Evolutionary conservation across 2,888 invertebrate genomes (phyloP).

Genomic region (Aleiodes testaceus): DNA sequence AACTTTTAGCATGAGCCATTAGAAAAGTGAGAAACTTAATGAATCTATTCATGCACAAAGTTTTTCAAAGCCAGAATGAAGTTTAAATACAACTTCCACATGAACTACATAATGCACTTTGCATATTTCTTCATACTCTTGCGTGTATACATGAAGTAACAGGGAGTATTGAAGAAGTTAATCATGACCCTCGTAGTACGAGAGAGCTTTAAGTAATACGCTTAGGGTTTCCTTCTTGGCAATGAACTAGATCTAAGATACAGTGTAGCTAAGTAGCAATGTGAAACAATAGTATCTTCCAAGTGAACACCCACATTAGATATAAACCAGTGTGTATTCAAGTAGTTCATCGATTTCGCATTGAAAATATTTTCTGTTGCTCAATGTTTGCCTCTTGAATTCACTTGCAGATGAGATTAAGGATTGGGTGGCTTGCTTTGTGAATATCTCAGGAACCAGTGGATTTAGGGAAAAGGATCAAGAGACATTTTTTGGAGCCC

Average conservation of each 20-base stretch:
- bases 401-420: no score
- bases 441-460: no score
- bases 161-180: background rate
- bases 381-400: background rate
- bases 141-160: no score
- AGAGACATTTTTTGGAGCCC: no score
- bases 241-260: slow-evolving; percentile 68
- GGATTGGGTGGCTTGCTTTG: no score
- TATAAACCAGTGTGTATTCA: slow-evolving; percentile 25
- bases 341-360: slow-evolving; percentile 23
- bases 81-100: no score
- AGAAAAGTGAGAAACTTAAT: background rate
- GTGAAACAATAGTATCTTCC: slow-evolving; percentile 51
- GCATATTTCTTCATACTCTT: no score
- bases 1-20: slow-evolving; percentile 2
- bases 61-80: no score
- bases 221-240: slow-evolving; percentile 70
- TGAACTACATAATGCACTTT: no score
- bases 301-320: slow-evolving; percentile 40
- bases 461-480: no score
- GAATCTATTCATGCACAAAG: background rate
- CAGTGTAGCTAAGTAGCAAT: slow-evolving; percentile 62
- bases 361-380: background rate
- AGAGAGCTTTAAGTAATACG: slow-evolving; percentile 65
- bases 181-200: slow-evolving; percentile 61